Evolutionary conservation across 2,113 vertebrate species (phyloP), one percentile per base, ranked within the genome.

Genomic region (Scophthalmus maximus): DNA sequence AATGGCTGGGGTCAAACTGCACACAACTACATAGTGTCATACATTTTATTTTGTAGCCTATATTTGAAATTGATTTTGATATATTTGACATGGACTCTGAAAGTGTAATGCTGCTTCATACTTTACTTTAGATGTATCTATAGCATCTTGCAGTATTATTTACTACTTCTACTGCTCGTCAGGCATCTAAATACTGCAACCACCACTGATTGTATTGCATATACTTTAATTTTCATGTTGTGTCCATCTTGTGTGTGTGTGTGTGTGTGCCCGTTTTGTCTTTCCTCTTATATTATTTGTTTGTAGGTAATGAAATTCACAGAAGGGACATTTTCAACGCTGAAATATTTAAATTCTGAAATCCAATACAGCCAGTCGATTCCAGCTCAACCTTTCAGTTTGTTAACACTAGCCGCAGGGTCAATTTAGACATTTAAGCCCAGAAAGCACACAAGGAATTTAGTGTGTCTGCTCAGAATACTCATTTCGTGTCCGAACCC

Each of bases 401-500:
- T 64, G 32, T 68, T 42, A 55, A n/a, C 61, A 61, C 22, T 29
- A 46, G 55, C 47, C 49, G n/a, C 38, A 18, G n/a, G 49, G 36
- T 23, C 15, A 26, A 65, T 70, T 66, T 60, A n/a, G 10, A 63
- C 42, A 36, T 20, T 70, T 61, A 56, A 79, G 29, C 47, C 32
- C 56, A 58, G 61, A 51, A 65, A 64, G 40, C 46, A 59, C 53
- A 67, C 22, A 30, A 34, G 22, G 49, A 82, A 63, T 75, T 63
- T 30, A 34, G 15, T 20, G 30, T 51, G 50, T 75, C 52, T 44
- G 52, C 70, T 46, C 47, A 27, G 50, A 52, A 50, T 42, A 23
- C 50, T 44, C 30, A 59, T 42, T 79, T n/a, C 38, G 51, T 57
- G 34, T 42, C n/a, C 62, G 47, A 27, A 52, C 27, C 53, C 56